These are phyloP conservation scores for Leucophenga montana DNA, from an alignment of 2,888 invertebrate genomes.

Conservation along the genomic window DNA sequence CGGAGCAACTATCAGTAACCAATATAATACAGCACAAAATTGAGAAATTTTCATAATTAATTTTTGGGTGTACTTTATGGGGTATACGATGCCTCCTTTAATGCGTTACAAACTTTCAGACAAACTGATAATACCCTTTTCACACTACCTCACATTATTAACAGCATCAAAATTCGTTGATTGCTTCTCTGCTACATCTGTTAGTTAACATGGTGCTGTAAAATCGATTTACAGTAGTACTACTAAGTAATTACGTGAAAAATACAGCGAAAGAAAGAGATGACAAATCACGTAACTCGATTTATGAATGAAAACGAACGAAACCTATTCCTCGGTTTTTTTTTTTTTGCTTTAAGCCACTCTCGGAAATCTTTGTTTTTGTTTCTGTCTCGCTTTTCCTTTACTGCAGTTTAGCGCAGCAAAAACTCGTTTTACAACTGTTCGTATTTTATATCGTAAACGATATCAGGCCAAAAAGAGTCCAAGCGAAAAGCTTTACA, in stretches of 20 bases:
- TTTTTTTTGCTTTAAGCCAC: not conserved
- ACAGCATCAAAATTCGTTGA: too few relatives aligned
- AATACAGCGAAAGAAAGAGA: not conserved
- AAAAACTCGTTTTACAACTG: not conserved
- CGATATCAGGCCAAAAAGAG: not conserved
- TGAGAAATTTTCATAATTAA: too few relatives aligned
- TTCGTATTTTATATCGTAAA: not conserved
- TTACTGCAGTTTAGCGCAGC: not conserved
- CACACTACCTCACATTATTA: too few relatives aligned
- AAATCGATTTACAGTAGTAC: too few relatives aligned
- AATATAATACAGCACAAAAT: too few relatives aligned
- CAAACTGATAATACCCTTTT: too few relatives aligned
- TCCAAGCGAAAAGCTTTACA: not conserved
- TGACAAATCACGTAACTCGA: not conserved
- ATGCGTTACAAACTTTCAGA: too few relatives aligned
- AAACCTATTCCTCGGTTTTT: not conserved
- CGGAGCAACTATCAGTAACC: too few relatives aligned
- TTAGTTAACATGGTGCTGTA: not conserved
- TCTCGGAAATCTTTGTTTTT: constrained; percentile 31
- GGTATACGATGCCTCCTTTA: too few relatives aligned
- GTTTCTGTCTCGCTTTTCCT: not conserved
- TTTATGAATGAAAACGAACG: constrained; percentile 23
- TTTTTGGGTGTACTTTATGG: too few relatives aligned
- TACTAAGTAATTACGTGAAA: not conserved
- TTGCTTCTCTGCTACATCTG: not conserved